A percentile compares a stretch with the other conserved stretches of the same genome.
These are phyloP conservation scores for Xestoiulus laeticollis DNA, from an alignment of 2,888 invertebrate species.

Conservation along the genomic window DNA sequence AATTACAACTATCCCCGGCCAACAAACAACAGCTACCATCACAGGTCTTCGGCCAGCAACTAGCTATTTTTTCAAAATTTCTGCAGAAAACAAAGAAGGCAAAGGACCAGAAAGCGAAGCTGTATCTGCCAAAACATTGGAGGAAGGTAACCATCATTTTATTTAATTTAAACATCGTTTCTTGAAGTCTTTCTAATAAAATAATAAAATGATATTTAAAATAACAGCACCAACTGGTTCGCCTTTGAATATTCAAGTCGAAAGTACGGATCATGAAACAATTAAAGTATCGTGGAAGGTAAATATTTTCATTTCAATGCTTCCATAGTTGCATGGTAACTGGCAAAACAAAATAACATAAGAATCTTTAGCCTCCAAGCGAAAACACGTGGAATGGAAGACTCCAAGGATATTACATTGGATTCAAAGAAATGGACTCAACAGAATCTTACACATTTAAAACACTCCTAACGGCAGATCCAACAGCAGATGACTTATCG, in stretches of 20 bases:
- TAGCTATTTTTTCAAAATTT: constrained; percentile 48
- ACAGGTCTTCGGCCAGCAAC: constrained; percentile 46
- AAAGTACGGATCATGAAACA: constrained; percentile 48
- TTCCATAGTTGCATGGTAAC: no score
- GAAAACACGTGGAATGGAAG: constrained; percentile 55
- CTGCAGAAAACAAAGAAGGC: constrained; percentile 48
- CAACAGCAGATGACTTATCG: constrained; percentile 51
- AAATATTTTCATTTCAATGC: no score
- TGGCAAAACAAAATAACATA: no score
- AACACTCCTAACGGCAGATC: constrained; percentile 54
- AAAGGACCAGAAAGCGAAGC: constrained; percentile 58
- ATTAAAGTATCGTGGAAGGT: constrained; percentile 62
- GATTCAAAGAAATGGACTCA: constrained; percentile 54
- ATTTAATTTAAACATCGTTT: constrained; percentile 57
- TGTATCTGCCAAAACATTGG: constrained; percentile 59
- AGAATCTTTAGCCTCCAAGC: constrained; percentile 53
- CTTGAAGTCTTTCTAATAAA: constrained; percentile 40
- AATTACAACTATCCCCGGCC: not conserved
- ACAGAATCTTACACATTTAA: constrained; percentile 53
- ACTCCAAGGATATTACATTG: constrained; percentile 55
- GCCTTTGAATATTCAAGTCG: constrained; percentile 47
- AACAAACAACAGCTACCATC: constrained; percentile 45
- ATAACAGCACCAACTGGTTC: constrained; percentile 64
- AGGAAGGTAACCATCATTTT: constrained; percentile 54
- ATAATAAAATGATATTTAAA: constrained; percentile 63